Base-by-base conservation (phyloP, 1,140 invertebrate genomes). In the Brachionus rubens region DNA sequence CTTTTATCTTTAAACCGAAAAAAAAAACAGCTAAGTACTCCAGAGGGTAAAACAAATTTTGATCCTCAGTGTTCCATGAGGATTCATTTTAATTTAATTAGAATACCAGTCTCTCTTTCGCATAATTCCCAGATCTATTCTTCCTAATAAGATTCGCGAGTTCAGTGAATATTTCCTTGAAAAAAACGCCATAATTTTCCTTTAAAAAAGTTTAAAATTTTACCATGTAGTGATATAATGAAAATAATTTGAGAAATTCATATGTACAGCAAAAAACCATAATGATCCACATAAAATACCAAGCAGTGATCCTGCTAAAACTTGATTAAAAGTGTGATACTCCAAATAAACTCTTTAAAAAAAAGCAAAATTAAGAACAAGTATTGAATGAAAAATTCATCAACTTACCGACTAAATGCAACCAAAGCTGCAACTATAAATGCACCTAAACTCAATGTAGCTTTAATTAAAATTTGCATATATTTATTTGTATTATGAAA, bases 251-350 rank as follows among this genome's bases (percentile, higher is more conserved):
- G 92, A 92, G 67, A 94, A 87, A 68, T 92, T 81, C 80, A 90
- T 83, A 81, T 93, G 91, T 33, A 90, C 91, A 41, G 92, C 81
- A 68, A 87, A 83, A 86, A 93, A 93, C 91, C 91, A 94, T 21
- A 89, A 46, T 70, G 87, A 86, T 67, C 89, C 91, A 81, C 90
- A 86, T 54, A 89, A 75, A 52, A 88, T 82, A 50, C 92, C 92
- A 77, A 91, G 81, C 56, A 91, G 75, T 28, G 88, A 87, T 72
- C 92, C 92, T 80, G 89, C 90, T 3, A 92, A 77, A 26, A 96
- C 91, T 88, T 96, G 93, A 33, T 87, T 85, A 80, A 88, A 87
- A 41, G 91, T 91, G 83, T 96, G 93, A 82, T 96, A 96, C 79
- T 90, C 88, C 75, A 96, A 85, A 83, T 94, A 95, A 56, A 94